Conservation (phyloP, 2,113 vertebrate species). For the Nothocercus julius region DNA sequence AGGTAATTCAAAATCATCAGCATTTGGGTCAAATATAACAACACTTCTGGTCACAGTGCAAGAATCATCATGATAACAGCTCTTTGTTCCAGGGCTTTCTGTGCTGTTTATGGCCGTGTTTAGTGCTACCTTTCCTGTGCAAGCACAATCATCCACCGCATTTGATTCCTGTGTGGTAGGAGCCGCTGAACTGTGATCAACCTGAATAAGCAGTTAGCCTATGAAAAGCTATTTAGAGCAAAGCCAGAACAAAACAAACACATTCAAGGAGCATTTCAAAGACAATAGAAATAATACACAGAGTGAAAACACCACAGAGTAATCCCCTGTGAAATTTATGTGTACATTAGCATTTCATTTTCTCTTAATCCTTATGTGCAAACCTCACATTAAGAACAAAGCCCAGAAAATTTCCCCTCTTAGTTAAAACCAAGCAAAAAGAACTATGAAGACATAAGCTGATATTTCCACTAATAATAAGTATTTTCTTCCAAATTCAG, state of each 20-base stretch:
- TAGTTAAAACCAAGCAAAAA: not conserved
- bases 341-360: not conserved
- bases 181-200: not conserved
- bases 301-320: not conserved
- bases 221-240: not conserved
- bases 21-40: rapidly evolving
- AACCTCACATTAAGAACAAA: not conserved
- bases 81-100: not conserved
- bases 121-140: not conserved
- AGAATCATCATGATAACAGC: not conserved
- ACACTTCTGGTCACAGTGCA: not conserved
- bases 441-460: not conserved
- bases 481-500: not conserved
- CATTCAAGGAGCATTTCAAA: not conserved
- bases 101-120: not conserved
- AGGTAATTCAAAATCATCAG: not conserved
- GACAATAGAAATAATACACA: not conserved
- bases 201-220: not conserved
- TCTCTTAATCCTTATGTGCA: not conserved
- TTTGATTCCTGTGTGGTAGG: not conserved
- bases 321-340: not conserved
- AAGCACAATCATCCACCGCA: not conserved
- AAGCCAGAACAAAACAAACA: not conserved
- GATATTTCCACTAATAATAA: not conserved
- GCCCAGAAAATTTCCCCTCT: not conserved